Percentiles rank a stretch among this genome's conserved stretches.
phyloP scores from a whole-genome alignment of 2,113 vertebrate species.

The Ameiurus melas region DNA sequence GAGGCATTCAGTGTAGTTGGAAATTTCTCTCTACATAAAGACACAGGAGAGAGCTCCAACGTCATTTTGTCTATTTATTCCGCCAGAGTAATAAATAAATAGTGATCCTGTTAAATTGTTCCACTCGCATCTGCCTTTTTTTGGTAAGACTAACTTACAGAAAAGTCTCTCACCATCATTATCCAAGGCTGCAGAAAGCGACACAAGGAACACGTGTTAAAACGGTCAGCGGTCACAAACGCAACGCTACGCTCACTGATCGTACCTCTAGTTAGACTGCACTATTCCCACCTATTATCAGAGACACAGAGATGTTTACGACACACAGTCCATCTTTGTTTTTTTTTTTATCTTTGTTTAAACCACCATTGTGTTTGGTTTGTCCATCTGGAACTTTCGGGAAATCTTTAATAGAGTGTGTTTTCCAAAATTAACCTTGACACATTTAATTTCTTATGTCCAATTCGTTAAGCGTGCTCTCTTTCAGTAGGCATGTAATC shows the following conservation, averaged over 20 bases:
- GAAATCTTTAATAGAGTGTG: not conserved
- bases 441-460: not conserved
- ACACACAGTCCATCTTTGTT: not conserved
- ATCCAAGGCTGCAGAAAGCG: not conserved
- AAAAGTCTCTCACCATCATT: not conserved
- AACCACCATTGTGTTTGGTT: not conserved
- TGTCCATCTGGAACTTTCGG: not conserved
- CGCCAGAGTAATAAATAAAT: not conserved
- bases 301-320: not conserved
- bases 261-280: not conserved
- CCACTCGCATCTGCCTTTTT: not conserved
- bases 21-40: not conserved
- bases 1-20: not conserved
- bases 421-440: not conserved
- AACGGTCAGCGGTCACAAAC: not conserved
- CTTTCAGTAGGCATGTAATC: not conserved
- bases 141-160: not conserved
- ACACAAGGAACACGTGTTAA: no score
- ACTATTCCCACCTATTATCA: not conserved
- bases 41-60: no score
- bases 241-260: not conserved
- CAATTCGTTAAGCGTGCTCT: not conserved
- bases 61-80: not conserved
- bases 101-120: no score
- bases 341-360: no score